Evolutionary conservation across 2,113 vertebrate genomes (phyloP).

Genomic region (Electrona antarctica): DNA sequence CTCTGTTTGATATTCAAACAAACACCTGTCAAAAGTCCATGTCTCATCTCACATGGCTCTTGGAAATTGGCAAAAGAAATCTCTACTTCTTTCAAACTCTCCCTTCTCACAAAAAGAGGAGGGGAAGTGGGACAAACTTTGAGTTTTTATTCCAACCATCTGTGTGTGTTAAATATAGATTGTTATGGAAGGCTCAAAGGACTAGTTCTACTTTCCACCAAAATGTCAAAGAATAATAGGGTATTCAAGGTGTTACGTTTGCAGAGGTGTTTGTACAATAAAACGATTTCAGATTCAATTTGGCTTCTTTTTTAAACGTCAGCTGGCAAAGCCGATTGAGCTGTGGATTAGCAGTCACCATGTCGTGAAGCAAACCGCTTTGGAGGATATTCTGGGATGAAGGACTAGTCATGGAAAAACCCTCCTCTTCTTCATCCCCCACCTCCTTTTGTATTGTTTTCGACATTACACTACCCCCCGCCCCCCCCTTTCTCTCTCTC

Average conservation of each 20-base stretch:
- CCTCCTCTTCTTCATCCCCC: conserved; percentile 32
- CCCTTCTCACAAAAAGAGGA: conserved; percentile 39
- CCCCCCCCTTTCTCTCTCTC: conserved; percentile 27
- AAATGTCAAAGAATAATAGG: conserved; percentile 70
- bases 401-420: conserved; percentile 45
- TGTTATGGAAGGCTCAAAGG: conserved; percentile 65
- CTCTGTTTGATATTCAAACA: conserved; percentile 79
- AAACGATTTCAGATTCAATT: conserved; percentile 55
- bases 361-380: conserved; percentile 50
- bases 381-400: conserved; percentile 54
- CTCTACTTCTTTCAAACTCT: conserved; percentile 47
- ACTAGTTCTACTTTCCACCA: conserved; percentile 65
- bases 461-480: conserved; percentile 16
- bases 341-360: conserved; percentile 38
- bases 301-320: conserved; percentile 32
- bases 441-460: conserved; percentile 9
- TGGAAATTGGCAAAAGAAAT: conserved; percentile 69
- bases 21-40: conserved; percentile 77
- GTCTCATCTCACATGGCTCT: conserved; percentile 70
- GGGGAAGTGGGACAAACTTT: conserved; percentile 49
- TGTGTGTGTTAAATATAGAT: conserved; percentile 74
- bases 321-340: conserved; percentile 42
- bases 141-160: conserved; percentile 71
- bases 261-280: conserved; percentile 60
- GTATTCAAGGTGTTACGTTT: conserved; percentile 57